phyloP scores from a whole-genome alignment of 37 sponge, comb jelly and placozoan species.

The Bolinopsis microptera region DNA sequence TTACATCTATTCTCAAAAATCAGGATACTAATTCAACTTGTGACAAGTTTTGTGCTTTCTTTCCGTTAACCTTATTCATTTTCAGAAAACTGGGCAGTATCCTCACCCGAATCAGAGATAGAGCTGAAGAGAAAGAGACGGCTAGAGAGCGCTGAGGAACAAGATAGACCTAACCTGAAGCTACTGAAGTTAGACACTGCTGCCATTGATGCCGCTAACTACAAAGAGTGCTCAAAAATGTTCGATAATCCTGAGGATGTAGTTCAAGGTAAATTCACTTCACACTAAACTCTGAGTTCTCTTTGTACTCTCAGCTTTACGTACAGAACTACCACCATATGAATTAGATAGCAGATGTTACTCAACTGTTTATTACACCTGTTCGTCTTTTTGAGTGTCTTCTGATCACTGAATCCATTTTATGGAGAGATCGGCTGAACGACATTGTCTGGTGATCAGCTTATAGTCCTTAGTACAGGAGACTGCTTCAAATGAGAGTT shows the following conservation, averaged over 20 bases:
- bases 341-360: too few species aligned
- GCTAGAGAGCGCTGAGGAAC: neutral
- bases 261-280: neutral
- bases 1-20: too few species aligned
- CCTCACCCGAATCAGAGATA: neutral
- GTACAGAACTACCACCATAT: too few species aligned
- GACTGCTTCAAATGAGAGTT: too few species aligned
- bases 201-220: neutral
- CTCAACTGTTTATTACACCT: too few species aligned
- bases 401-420: too few species aligned
- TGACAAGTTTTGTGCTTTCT: neutral
- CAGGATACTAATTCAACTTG: too few species aligned
- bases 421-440: too few species aligned
- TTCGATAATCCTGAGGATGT: slow-evolving; percentile 9
- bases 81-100: neutral
- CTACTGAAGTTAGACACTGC: neutral
- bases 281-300: neutral
- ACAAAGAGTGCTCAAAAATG: neutral
- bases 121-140: neutral
- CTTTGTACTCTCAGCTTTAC: neutral
- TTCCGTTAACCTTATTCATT: neutral
- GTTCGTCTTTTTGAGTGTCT: too few species aligned
- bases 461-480: too few species aligned
- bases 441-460: too few species aligned
- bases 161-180: neutral